phyloP scores from a whole-genome alignment of 2,113 vertebrate genomes.

The Tapirus terrestris region DNA sequence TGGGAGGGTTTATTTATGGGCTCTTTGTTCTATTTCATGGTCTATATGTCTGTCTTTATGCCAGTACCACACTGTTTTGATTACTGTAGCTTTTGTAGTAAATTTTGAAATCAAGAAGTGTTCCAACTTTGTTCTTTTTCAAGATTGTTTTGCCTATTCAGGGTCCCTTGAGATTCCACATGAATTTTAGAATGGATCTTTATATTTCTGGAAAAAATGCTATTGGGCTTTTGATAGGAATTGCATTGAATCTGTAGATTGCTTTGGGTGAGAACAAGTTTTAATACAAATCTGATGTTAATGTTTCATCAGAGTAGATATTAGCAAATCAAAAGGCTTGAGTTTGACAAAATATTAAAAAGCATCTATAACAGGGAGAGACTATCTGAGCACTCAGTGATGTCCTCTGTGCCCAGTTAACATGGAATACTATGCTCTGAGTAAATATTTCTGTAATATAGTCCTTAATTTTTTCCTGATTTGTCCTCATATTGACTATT shows the following conservation, averaged over 20 bases:
- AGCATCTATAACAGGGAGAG: background rate
- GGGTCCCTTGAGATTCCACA: background rate
- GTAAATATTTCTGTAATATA: conserved; percentile 25
- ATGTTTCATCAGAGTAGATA: background rate
- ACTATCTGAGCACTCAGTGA: background rate
- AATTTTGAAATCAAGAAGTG: conserved; percentile 44
- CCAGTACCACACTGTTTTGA: background rate
- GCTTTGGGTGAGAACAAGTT: conserved; percentile 9
- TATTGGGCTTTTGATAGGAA: background rate
- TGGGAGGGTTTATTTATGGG: background rate
- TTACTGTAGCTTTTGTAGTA: conserved; percentile 24
- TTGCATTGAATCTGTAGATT: background rate
- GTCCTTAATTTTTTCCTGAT: background rate
- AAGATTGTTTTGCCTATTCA: conserved; percentile 29
- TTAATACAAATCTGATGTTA: background rate
- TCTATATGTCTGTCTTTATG: background rate
- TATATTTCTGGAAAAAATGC: conserved; percentile 3
- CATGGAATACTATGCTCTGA: background rate
- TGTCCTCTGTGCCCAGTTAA: conserved; percentile 3
- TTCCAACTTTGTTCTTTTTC: conserved; percentile 9
- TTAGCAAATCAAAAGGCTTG: conserved; percentile 21
- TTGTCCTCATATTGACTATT: conserved; percentile 15
- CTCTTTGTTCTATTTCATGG: background rate
- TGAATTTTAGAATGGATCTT: conserved; percentile 1
- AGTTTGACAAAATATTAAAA: conserved; percentile 18